phyloP scores from a whole-genome alignment of 2,113 vertebrate genomes.

The Aptenodytes patagonicus region DNA sequence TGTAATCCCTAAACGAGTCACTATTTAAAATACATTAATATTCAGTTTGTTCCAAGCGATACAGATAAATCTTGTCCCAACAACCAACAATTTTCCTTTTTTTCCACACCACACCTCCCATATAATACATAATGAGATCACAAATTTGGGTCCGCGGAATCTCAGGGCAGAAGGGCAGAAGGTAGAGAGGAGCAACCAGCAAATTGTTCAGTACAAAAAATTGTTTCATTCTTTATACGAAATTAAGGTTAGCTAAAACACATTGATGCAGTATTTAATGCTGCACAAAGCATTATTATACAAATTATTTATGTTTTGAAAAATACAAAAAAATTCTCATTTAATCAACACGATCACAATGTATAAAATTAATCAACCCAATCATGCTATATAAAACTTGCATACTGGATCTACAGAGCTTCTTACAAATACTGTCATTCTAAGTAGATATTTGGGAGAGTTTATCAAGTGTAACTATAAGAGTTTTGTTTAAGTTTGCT shows the following conservation, averaged over 20 bases:
- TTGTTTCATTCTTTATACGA: neutral
- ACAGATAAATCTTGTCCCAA: neutral
- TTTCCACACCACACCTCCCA: neutral
- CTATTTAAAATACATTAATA: neutral
- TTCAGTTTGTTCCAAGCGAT: neutral
- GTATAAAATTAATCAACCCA: neutral
- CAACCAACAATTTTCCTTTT: neutral
- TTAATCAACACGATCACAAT: neutral
- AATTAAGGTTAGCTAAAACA: neutral
- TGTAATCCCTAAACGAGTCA: neutral
- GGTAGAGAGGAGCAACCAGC: neutral
- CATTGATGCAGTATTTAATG: neutral
- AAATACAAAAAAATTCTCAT: neutral
- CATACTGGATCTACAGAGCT: neutral
- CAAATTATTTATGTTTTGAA: neutral
- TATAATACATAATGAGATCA: neutral
- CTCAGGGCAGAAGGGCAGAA: neutral
- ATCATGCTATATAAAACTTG: neutral
- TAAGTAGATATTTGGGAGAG: neutral
- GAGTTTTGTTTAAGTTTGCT: neutral
- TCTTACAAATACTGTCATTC: neutral
- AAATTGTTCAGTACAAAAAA: neutral
- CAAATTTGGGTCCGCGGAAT: rapidly evolving
- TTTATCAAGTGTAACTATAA: neutral
- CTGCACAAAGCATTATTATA: neutral